Percentiles rank a stretch among this genome's conserved stretches.
These are phyloP conservation scores for Araneus ventricosus DNA, from an alignment of 1,140 invertebrate species.

Conservation along the genomic window DNA sequence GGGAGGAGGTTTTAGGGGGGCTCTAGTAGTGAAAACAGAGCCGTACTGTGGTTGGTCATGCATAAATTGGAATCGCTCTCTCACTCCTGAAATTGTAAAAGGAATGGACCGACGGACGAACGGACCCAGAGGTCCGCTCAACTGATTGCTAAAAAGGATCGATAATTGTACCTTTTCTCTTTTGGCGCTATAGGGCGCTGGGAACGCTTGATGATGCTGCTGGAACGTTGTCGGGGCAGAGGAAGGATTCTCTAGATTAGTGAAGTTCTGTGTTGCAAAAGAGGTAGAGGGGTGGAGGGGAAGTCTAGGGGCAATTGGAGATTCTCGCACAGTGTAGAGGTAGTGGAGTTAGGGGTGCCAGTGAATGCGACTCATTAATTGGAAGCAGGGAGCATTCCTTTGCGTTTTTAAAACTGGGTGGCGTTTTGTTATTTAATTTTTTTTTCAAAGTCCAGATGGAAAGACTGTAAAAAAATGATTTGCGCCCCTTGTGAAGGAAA, in stretches of 20 bases:
- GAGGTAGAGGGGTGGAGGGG: background rate
- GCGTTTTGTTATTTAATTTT: constrained; percentile 11
- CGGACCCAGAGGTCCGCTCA: constrained; percentile 63
- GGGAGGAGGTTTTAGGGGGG: constrained; percentile 17
- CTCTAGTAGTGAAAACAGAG: constrained; percentile 50
- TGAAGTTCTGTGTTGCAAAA: constrained; percentile 62
- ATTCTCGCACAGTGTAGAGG: constrained; percentile 72
- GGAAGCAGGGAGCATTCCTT: constrained; percentile 67
- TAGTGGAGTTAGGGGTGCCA: constrained; percentile 33
- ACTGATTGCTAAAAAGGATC: constrained; percentile 71
- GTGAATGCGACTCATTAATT: constrained; percentile 70
- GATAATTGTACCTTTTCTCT: constrained; percentile 75
- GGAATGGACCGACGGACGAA: constrained; percentile 54
- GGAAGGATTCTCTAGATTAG: constrained; percentile 67
- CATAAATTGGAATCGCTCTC: constrained; percentile 71
- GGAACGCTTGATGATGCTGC: constrained; percentile 69
- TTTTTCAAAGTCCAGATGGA: constrained; percentile 8
- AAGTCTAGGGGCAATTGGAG: constrained; percentile 64
- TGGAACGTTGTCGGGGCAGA: background rate
- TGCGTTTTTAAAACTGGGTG: constrained; percentile 36
- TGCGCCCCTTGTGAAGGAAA: background rate
- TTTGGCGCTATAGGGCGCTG: constrained; percentile 63
- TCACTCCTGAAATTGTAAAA: constrained; percentile 64
- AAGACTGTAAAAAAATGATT: constrained; percentile 7
- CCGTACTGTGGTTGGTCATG: constrained; percentile 73